Percentiles rank a stretch among this genome's conserved stretches.
These are phyloP conservation scores for Sebastes paucispinis DNA, from an alignment of 2,797 vertebrate genomes.

Conservation along the genomic window DNA sequence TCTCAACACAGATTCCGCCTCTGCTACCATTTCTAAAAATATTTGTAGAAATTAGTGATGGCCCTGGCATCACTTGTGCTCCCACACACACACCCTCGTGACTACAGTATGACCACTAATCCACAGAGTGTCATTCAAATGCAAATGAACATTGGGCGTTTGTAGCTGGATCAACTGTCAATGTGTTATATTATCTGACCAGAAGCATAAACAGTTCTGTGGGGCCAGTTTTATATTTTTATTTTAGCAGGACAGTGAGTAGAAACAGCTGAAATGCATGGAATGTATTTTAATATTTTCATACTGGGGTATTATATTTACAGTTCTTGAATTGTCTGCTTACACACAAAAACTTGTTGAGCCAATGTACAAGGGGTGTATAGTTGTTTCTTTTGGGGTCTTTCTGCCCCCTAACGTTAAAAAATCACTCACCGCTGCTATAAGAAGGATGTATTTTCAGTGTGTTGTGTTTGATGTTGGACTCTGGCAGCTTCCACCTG, in stretches of 20 bases:
- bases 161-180: not conserved
- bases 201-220: not conserved
- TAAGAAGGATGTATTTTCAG: not conserved
- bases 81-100: not conserved
- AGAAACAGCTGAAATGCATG: not conserved
- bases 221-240: not conserved
- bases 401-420: slow-evolving; percentile 3
- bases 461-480: slow-evolving; percentile 43
- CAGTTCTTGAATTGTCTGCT: not conserved
- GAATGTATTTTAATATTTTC: not conserved
- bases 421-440: not conserved
- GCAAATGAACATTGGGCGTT: not conserved
- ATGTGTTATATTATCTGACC: not conserved
- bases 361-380: not conserved
- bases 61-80: not conserved
- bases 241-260: not conserved
- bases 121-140: slow-evolving; percentile 25
- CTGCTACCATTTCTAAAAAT: not conserved
- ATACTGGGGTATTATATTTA: not conserved
- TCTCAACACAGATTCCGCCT: not conserved
- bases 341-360: not conserved
- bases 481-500: slow-evolving; percentile 32
- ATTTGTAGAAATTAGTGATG: not conserved
- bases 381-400: not conserved
- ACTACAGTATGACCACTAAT: not conserved